Evolutionary conservation across 2,888 invertebrate species (phyloP), one percentile per base, ranked within the genome.

Genomic region (Gymnoscelis rufifasciata): DNA sequence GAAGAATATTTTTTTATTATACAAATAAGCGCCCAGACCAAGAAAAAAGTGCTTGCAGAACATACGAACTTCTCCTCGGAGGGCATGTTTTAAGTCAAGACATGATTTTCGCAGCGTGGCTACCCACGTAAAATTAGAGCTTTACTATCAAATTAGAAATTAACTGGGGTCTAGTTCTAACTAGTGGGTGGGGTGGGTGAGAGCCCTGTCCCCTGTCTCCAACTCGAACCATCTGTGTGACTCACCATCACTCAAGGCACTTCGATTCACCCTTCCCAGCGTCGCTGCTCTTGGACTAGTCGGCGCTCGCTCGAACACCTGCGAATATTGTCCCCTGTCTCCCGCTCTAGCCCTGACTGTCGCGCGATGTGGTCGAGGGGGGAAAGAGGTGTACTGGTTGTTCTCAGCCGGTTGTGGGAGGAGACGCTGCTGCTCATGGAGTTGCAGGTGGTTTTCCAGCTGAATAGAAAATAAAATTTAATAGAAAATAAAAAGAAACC

Each of bases 291-390:
- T 65, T 0, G 91, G 90, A 59, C 90, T 90, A 0, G 88, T 69
- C 6, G 90, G 90, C 7, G 89, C 90, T 67, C 89, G 86, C 59
- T 91, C 91, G 55, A 91, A 91, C 35, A 88, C 88, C 68, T 89
- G 88, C 8, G 83, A 84, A 61, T 89, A 89, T 59, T 88, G 86
- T 30, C 88, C 88, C 27, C 83, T 71, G 51, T 88, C 88, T 0
- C 88, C 88, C 38, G 88, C 83, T 38, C 77, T 74, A 1, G 80
- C 80, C 33, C 78, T 69, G 36, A 86, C 81, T 1, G 81, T 86
- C 0, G 80, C 76, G 31, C 71, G 66, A 47, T 76, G 74, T 1
- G 59, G 60, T 10, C 81, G 68, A 0, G 84, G 86, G 1, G 88
- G 86, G 52, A 87, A 87, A n/a, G 87, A 82, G 0, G 86, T 86